Percentiles rank a stretch among this genome's conserved stretches.
Evolutionary conservation across 92 coral and sea anemone species (phyloP).

Genomic region (Porites evermanni): DNA sequence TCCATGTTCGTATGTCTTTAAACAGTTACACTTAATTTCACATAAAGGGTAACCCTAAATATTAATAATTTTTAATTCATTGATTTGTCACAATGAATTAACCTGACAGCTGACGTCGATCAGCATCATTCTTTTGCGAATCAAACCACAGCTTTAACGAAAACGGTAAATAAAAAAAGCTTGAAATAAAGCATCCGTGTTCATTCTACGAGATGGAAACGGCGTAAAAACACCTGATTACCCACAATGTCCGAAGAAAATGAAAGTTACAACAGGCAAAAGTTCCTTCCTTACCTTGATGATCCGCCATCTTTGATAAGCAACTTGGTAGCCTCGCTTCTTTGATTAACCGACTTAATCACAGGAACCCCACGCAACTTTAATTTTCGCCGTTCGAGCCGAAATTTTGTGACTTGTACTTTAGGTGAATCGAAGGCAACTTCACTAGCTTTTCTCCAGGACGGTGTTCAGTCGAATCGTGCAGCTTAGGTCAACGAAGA

Average conservation of each 20-base stretch:
- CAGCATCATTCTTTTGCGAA: not conserved
- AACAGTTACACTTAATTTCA: too few species aligned
- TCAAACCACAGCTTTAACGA: not conserved
- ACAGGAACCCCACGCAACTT: not conserved
- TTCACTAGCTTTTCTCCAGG: too few species aligned
- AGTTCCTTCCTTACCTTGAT: not conserved
- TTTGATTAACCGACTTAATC: not conserved
- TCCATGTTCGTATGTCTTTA: too few species aligned
- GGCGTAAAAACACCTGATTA: too few species aligned
- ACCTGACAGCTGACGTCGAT: not conserved
- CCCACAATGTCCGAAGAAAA: not conserved
- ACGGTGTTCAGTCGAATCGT: not conserved
- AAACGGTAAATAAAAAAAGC: not conserved
- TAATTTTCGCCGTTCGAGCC: not conserved
- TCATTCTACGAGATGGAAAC: not conserved
- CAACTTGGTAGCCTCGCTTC: slow-evolving; percentile 24
- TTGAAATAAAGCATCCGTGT: not conserved
- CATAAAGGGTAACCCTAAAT: too few species aligned
- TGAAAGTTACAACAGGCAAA: not conserved
- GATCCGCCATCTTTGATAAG: slow-evolving; percentile 12
- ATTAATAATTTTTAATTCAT: too few species aligned
- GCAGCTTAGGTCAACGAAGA: too few species aligned
- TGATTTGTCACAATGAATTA: not conserved
- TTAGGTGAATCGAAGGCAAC: too few species aligned
- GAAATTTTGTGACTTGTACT: too few species aligned